Evolutionary conservation across 1,140 invertebrate genomes (phyloP).

Genomic region (Cepaea nemoralis): DNA sequence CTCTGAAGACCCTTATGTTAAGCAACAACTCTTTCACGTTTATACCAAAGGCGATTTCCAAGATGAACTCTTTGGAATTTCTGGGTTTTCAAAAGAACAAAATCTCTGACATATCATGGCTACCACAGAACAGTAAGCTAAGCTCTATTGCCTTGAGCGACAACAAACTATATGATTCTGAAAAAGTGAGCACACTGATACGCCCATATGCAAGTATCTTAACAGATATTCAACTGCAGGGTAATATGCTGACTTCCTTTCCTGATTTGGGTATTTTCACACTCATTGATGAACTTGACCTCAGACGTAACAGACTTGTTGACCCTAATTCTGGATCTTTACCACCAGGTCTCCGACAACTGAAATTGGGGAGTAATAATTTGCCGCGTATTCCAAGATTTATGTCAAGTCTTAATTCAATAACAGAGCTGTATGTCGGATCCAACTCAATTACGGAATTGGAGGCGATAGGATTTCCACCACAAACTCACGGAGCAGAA

Average conservation of each 20-base stretch:
- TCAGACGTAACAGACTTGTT: not conserved
- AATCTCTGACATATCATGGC: not conserved
- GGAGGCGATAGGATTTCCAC: not conserved
- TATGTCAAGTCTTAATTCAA: not conserved
- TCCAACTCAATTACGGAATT: not conserved
- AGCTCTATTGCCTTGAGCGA: not conserved
- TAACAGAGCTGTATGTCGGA: not conserved
- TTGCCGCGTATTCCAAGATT: not conserved
- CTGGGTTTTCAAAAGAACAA: not conserved
- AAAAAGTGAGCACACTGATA: not conserved
- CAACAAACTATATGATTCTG: not conserved
- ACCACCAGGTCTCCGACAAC: not conserved
- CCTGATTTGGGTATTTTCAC: not conserved
- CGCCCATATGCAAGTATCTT: not conserved
- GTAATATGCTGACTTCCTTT: not conserved
- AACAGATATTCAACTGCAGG: not conserved
- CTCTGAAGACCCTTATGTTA: not conserved
- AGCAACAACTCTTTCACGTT: not conserved
- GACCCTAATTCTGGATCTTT: not conserved
- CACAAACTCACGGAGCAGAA: not conserved
- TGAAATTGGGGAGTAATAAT: not conserved
- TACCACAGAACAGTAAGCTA: not conserved
- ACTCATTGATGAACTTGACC: not conserved
- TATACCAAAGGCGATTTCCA: not conserved
- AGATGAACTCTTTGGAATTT: not conserved